These are phyloP conservation scores for Formica aserva DNA, from an alignment of 2,888 invertebrate species.

Conservation along the genomic window DNA sequence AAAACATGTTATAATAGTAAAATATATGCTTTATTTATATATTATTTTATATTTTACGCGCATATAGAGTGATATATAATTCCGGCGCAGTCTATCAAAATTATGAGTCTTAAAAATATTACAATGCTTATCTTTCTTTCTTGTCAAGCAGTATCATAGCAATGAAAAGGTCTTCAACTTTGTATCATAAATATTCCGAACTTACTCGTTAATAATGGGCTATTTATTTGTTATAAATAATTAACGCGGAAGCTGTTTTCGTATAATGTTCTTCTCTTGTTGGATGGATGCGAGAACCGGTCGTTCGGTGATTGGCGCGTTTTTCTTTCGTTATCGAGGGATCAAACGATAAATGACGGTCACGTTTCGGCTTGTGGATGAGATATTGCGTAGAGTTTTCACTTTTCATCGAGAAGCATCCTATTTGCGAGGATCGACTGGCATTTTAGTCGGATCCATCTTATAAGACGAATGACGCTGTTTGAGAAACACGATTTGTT, in stretches of 20 bases:
- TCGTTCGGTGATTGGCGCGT: slow-evolving; percentile 26
- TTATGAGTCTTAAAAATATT: neutral
- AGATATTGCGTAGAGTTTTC: slow-evolving; percentile 73
- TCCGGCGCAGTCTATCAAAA: neutral
- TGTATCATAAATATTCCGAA: neutral
- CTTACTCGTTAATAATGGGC: neutral
- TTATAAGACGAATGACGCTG: slow-evolving; percentile 68
- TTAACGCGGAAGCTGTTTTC: slow-evolving; percentile 24
- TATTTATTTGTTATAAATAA: neutral
- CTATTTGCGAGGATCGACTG: slow-evolving; percentile 64
- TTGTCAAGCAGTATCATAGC: neutral
- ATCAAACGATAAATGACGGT: slow-evolving; percentile 69
- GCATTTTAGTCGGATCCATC: slow-evolving; percentile 45
- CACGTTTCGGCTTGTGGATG: slow-evolving; percentile 63
- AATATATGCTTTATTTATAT: neutral
- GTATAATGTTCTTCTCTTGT: slow-evolving; percentile 29
- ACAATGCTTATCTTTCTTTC: neutral
- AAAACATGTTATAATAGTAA: neutral
- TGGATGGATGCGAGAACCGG: neutral
- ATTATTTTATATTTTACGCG: neutral
- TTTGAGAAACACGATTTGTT: slow-evolving; percentile 79
- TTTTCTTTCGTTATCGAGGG: slow-evolving; percentile 67
- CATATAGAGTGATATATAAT: neutral
- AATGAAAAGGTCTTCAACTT: neutral
- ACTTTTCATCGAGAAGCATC: slow-evolving; percentile 59